A percentile compares a stretch with the other conserved stretches of the same genome.
These are phyloP conservation scores for Zoanthus sociatus DNA, from an alignment of 92 coral and sea anemone species.

Conservation along the genomic window DNA sequence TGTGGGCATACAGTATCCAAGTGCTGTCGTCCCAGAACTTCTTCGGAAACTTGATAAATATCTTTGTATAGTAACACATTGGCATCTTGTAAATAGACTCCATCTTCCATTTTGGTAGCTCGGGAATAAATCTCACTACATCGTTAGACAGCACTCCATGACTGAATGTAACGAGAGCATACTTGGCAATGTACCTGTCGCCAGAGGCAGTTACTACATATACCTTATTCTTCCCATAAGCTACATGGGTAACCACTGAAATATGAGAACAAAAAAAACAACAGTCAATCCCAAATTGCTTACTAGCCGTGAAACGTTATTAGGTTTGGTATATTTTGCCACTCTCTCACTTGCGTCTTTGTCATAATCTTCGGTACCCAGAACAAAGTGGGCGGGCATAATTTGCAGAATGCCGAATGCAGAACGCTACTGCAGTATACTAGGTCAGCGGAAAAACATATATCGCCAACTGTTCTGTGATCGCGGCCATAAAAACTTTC, in stretches of 20 bases:
- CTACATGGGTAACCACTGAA: slow-evolving; percentile 49
- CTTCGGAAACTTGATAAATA: slow-evolving; percentile 72
- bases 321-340: too few species aligned
- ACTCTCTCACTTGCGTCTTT: too few species aligned
- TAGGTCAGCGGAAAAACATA: too few species aligned
- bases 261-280: background rate
- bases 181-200: slow-evolving; percentile 60
- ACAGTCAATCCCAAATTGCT: background rate
- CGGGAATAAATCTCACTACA: slow-evolving; percentile 69
- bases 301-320: too few species aligned
- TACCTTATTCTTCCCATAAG: slow-evolving; percentile 22
- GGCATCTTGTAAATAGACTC: slow-evolving; percentile 72
- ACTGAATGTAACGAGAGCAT: slow-evolving; percentile 78
- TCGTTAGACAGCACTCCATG: slow-evolving; percentile 78
- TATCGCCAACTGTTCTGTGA: too few species aligned
- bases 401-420: too few species aligned
- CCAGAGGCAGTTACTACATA: slow-evolving; percentile 67
- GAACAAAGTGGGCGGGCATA: too few species aligned
- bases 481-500: too few species aligned
- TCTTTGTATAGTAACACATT: slow-evolving; percentile 63
- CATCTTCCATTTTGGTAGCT: slow-evolving; percentile 76
- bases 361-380: too few species aligned
- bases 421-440: too few species aligned
- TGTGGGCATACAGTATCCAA: slow-evolving; percentile 62
- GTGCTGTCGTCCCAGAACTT: slow-evolving; percentile 79